Base-by-base conservation (phyloP, 2,113 vertebrate species). In the Meleagris gallopavo region DNA sequence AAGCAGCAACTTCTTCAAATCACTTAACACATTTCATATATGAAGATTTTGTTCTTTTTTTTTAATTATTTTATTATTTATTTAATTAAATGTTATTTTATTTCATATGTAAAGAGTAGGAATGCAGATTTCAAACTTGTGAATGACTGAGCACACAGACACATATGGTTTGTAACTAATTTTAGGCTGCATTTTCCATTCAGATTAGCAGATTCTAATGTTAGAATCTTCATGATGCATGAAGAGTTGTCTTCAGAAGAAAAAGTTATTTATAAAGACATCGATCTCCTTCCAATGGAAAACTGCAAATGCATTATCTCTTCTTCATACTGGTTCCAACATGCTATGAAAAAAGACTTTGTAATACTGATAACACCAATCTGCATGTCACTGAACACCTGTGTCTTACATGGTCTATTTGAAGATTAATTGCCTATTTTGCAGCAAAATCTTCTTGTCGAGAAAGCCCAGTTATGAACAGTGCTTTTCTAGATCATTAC, bases 401-500 rank as follows among this genome's bases (percentile, higher is more conserved):
- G 77, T 57, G 90, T 95, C 92, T 74, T 58, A 38, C 67, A 93
- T 40, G 89, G 66, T 91, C 89, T 89, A 13, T 91, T 89, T 89
- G 78, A 92, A 94, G 82, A 88, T 97, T 96, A 95, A 94, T 95
- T 86, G 76, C 41, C 30, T 90, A 57, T 84, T 85, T 86, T 90
- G 8, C 74, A 85, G 29, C 8, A 52, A 73, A 79, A n/a, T 15
- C 43, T 45, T 94, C 41, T 36, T 57, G 34, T 92, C 0, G 1
- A 61, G 78, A 80, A 93, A 96, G 81, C 13, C 22, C 40, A 14
- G 4, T 62, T 90, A 67, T 5, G 30, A 84, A 55, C 0, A 10
- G 14, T 73, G 71, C 21, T 90, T 96, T 95, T 50, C 55, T 88
- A 88, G 60, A 92, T 93, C 58, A 43, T 54, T 93, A 81, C 66